A percentile compares a stretch with the other conserved stretches of the same genome.
Evolutionary conservation across 2,888 invertebrate species (phyloP).

Genomic region (Acanthosepion lycidas): DNA sequence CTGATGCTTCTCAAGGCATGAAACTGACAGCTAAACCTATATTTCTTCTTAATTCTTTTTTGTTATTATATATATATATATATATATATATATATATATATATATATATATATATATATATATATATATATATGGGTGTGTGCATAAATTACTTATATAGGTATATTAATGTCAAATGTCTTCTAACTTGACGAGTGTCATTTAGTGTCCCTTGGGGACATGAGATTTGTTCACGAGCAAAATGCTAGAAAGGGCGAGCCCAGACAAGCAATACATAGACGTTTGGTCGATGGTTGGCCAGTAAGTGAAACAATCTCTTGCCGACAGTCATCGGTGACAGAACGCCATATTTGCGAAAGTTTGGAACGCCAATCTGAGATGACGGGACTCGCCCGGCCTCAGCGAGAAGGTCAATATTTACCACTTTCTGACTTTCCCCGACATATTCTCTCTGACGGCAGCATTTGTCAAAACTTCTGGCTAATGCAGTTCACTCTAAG

Average conservation of each 20-base stretch:
- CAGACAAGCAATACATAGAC: neutral
- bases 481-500: neutral
- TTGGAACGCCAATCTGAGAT: neutral
- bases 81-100: no score
- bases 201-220: neutral
- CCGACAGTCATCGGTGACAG: neutral
- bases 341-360: conserved; percentile 16
- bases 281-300: neutral
- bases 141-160: neutral
- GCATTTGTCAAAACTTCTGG: conserved; percentile 18
- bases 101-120: no score
- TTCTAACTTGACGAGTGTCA: neutral
- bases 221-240: neutral
- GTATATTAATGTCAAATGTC: neutral
- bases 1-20: no score
- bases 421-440: neutral
- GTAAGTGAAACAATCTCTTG: neutral
- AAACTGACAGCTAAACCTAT: no score
- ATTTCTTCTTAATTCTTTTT: no score
- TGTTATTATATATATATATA: no score
- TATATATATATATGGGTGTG: no score
- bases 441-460: neutral
- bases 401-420: neutral
- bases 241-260: neutral
- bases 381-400: neutral